These are phyloP conservation scores for Potorous gilbertii DNA, from an alignment of 2,797 vertebrate species.

Conservation along the genomic window DNA sequence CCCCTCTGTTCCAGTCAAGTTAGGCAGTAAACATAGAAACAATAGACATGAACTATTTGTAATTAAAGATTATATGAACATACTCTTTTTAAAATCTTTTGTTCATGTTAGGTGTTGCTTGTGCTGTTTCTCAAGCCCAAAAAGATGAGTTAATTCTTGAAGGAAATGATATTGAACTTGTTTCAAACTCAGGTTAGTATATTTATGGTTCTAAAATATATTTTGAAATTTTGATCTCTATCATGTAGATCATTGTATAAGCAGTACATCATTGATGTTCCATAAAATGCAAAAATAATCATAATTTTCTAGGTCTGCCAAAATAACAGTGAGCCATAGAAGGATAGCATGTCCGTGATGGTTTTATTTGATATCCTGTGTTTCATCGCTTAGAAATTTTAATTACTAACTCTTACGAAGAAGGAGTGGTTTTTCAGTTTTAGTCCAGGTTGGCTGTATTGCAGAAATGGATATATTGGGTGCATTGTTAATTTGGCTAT, in stretches of 20 bases:
- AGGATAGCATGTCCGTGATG: not conserved
- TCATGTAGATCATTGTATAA: not conserved
- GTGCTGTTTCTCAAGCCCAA: conserved; percentile 93
- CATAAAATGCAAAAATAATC: not conserved
- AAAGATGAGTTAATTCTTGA: conserved; percentile 98
- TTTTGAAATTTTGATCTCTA: not conserved
- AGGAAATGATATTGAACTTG: conserved; percentile 98
- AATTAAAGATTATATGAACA: not conserved
- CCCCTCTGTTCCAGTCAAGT: not conserved
- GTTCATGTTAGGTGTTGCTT: conserved; percentile 90
- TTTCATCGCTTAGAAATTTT: not conserved
- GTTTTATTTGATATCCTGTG: not conserved
- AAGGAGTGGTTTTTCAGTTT: not conserved
- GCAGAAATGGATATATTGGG: not conserved
- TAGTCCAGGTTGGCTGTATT: not conserved
- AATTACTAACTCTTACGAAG: not conserved
- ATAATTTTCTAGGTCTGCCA: not conserved
- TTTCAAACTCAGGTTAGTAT: conserved; percentile 96
- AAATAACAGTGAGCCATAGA: not conserved
- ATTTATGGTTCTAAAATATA: not conserved
- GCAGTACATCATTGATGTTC: not conserved
- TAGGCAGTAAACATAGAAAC: not conserved
- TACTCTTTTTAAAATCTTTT: not conserved
- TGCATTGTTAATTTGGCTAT: not conserved
- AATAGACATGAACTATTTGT: not conserved